Evolutionary conservation across 1,140 invertebrate genomes (phyloP).

Genomic region (Thalassaphorura encarpata): DNA sequence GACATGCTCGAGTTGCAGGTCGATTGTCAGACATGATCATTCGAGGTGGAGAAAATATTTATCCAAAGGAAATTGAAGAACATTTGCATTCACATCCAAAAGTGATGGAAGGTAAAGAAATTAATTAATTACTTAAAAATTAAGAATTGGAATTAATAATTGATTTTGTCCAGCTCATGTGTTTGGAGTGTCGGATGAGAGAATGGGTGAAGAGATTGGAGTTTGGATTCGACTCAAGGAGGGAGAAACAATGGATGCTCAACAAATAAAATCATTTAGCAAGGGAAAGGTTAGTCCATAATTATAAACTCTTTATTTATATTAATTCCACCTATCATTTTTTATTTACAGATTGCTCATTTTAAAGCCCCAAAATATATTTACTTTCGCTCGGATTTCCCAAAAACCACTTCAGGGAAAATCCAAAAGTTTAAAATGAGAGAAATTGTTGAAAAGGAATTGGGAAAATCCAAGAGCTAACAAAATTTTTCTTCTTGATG

Average conservation of each 20-base stretch:
- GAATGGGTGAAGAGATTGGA: slow-evolving; percentile 52
- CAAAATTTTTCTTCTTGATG: too few relatives aligned
- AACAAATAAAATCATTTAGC: slow-evolving; percentile 46
- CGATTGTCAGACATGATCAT: slow-evolving; percentile 56
- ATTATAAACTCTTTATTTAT: background rate
- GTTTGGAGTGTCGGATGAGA: slow-evolving; percentile 50
- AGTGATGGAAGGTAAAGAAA: slow-evolving; percentile 46
- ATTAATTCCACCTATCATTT: background rate
- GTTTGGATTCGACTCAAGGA: slow-evolving; percentile 46
- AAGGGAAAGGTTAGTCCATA: slow-evolving; percentile 42
- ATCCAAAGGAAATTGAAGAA: slow-evolving; percentile 53
- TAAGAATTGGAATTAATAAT: too few relatives aligned
- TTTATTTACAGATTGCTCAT: slow-evolving; percentile 42
- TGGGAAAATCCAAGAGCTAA: too few relatives aligned
- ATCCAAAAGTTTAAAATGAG: slow-evolving; percentile 36
- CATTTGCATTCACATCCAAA: slow-evolving; percentile 47
- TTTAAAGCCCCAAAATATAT: slow-evolving; percentile 50
- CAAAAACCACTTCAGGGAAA: slow-evolving; percentile 47
- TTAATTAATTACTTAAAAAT: too few relatives aligned
- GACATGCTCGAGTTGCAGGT: slow-evolving; percentile 48
- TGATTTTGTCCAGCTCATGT: too few relatives aligned
- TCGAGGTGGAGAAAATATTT: slow-evolving; percentile 56
- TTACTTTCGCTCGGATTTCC: slow-evolving; percentile 43
- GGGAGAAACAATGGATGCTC: slow-evolving; percentile 35
- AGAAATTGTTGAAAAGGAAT: too few relatives aligned